Evolutionary conservation across 2,888 invertebrate genomes (phyloP).

Genomic region (Hemicrepidius hirtus): DNA sequence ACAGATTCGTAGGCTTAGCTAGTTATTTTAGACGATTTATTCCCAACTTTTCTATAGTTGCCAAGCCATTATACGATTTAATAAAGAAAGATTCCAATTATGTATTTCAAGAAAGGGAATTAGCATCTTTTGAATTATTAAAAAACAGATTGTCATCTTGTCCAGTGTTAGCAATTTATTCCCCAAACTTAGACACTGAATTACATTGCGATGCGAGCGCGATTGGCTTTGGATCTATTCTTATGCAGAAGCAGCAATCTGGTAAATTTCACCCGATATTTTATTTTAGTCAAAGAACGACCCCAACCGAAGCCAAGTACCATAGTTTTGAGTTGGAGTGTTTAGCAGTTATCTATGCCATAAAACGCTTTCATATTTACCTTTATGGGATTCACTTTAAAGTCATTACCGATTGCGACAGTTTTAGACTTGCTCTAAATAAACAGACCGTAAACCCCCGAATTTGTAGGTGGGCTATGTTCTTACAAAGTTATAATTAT

Average conservation of each 20-base stretch:
- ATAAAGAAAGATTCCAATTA: conserved; percentile 56
- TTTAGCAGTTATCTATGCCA: conserved; percentile 58
- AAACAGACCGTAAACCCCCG: conserved; percentile 52
- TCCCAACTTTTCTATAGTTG: conserved; percentile 54
- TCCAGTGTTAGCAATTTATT: conserved; percentile 55
- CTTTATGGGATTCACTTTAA: conserved; percentile 58
- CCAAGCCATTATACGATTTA: conserved; percentile 57
- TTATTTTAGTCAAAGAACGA: conserved; percentile 61
- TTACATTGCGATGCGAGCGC: conserved; percentile 62
- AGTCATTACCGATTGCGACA: conserved; percentile 61
- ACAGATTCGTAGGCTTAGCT: conserved; percentile 57
- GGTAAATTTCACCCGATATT: conserved; percentile 53
- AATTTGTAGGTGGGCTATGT: neutral
- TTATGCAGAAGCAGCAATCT: conserved; percentile 53
- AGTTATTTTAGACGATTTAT: conserved; percentile 60
- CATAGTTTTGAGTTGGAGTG: conserved; percentile 63
- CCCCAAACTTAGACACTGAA: conserved; percentile 59
- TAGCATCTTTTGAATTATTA: no score
- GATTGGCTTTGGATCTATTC: conserved; percentile 58
- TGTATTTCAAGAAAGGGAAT: conserved; percentile 52
- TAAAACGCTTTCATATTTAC: conserved; percentile 59
- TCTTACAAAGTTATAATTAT: neutral
- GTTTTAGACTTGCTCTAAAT: conserved; percentile 49
- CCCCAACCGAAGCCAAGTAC: conserved; percentile 56
- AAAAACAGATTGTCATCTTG: no score